phyloP scores from a whole-genome alignment of 2,113 vertebrate genomes.

The Phylloscopus whistleri region DNA sequence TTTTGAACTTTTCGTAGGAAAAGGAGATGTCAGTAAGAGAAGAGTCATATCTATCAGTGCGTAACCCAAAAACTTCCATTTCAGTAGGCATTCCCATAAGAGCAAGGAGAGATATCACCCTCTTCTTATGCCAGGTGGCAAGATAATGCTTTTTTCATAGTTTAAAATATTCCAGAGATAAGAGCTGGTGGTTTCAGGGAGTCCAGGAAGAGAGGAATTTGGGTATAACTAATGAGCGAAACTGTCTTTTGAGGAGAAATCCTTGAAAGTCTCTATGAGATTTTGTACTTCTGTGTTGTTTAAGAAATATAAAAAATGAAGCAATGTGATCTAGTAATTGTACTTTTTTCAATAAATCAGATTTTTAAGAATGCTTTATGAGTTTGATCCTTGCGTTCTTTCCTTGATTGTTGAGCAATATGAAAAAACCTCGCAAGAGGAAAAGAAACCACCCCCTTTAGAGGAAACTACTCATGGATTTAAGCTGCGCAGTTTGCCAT shows the following conservation, averaged over 20 bases:
- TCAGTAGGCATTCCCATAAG: neutral
- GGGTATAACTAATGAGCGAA: neutral
- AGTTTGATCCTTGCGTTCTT: neutral
- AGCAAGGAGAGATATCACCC: neutral
- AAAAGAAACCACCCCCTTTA: neutral
- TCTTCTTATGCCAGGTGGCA: neutral
- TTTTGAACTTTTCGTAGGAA: constrained; percentile 5
- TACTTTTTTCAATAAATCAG: neutral
- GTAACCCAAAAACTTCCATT: neutral
- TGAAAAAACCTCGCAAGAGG: neutral
- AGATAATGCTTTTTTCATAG: neutral
- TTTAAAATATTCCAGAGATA: neutral
- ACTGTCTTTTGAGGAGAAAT: neutral
- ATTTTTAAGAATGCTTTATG: neutral
- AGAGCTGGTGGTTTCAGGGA: neutral
- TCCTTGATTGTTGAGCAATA: neutral
- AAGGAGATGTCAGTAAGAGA: neutral
- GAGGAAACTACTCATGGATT: neutral
- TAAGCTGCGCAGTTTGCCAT: rapidly evolving
- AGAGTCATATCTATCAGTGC: neutral
- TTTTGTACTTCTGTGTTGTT: neutral
- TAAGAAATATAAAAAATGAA: neutral
- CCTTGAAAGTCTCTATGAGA: neutral
- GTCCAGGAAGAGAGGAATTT: neutral
- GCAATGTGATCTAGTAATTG: neutral